Conservation (phyloP, 2,113 vertebrate species). For the Barbus barbus region DNA sequence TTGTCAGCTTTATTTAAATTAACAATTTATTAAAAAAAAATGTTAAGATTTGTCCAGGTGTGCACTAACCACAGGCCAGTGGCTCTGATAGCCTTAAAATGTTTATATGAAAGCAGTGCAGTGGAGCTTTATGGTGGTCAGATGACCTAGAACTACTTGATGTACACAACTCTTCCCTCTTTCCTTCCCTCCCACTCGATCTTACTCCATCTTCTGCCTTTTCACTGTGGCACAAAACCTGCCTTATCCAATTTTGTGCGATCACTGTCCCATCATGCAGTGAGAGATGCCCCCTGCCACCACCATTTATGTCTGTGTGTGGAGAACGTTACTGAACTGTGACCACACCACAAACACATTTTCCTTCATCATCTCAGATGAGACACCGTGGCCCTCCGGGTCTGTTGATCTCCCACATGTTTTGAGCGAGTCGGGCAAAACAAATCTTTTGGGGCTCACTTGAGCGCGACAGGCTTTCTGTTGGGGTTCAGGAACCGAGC, state of each 20-base stretch:
- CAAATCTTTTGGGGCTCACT: constrained; percentile 53
- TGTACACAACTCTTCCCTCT: not conserved
- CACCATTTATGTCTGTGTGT: constrained; percentile 18
- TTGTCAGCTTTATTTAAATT: not conserved
- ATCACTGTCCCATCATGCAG: constrained; percentile 38
- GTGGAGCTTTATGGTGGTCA: not conserved
- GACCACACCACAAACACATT: constrained; percentile 43
- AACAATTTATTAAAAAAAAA: too few species aligned
- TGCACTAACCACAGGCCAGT: not conserved
- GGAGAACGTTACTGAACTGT: constrained; percentile 42
- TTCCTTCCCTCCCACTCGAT: not conserved
- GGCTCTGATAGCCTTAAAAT: not conserved
- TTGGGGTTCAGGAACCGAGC: constrained; percentile 38
- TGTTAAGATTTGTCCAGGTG: not conserved
- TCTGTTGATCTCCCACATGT: constrained; percentile 30
- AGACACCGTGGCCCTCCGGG: constrained; percentile 37
- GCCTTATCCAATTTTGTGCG: not conserved
- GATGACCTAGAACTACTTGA: constrained; percentile 14
- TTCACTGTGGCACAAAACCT: constrained; percentile 22
- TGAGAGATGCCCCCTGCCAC: constrained; percentile 33
- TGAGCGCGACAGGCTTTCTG: constrained; percentile 48
- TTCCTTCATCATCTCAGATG: constrained; percentile 40
- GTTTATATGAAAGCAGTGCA: not conserved
- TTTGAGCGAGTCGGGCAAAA: constrained; percentile 40
- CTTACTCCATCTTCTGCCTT: not conserved